phyloP scores from a whole-genome alignment of 2,888 invertebrate genomes.

The Dolomedes plantarius region DNA sequence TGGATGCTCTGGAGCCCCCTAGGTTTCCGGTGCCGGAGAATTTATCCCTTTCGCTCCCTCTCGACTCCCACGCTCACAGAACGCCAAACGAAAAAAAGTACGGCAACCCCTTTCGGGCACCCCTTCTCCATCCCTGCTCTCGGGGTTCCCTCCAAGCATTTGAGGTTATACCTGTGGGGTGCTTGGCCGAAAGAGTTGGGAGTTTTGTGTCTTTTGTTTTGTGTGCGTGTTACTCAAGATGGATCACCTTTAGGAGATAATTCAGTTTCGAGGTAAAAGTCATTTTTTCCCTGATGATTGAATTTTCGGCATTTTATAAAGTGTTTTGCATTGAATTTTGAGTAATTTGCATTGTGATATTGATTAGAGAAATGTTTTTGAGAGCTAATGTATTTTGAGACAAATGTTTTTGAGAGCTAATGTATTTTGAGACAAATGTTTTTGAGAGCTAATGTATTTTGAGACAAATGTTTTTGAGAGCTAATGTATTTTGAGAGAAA shows the following conservation, averaged over 20 bases:
- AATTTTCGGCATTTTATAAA: too few relatives aligned
- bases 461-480: too few relatives aligned
- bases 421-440: too few relatives aligned
- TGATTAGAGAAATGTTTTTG: too few relatives aligned
- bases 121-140: constrained; percentile 20
- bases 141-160: not conserved
- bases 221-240: not conserved
- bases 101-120: constrained; percentile 54
- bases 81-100: not conserved
- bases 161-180: not conserved
- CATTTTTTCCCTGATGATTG: too few relatives aligned
- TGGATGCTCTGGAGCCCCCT: constrained; percentile 27
- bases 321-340: too few relatives aligned
- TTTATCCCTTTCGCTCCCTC: constrained; percentile 68
- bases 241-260: not conserved
- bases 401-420: too few relatives aligned
- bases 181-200: constrained; percentile 17
- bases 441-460: too few relatives aligned
- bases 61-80: constrained; percentile 58
- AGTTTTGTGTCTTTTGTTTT: constrained; percentile 1
- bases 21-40: constrained; percentile 36
- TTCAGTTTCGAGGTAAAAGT: not conserved
- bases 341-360: too few relatives aligned
- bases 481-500: too few relatives aligned
- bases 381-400: too few relatives aligned